Evolutionary conservation across 30 jellyfish, hydroid and myxozoan species (phyloP).

Genomic region (Morbakka virulenta): DNA sequence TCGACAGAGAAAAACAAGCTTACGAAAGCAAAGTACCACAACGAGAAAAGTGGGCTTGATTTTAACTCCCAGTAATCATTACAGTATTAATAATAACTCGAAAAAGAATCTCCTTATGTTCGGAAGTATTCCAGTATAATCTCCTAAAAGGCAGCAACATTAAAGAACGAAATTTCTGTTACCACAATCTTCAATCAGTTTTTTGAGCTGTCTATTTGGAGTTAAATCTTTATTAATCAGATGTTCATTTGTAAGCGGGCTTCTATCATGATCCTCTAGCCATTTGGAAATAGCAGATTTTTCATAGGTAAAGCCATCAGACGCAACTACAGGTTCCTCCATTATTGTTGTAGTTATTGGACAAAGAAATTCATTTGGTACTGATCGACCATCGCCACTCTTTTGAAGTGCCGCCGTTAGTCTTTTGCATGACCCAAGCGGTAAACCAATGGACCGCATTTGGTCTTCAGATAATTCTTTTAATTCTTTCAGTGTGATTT

Average conservation of each 20-base stretch:
- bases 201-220: slow-evolving; percentile 58
- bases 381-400: neutral
- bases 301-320: slow-evolving; percentile 61
- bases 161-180: no score
- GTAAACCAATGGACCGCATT: slow-evolving; percentile 33
- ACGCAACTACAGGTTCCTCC: slow-evolving; percentile 48
- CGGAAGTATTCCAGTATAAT: no score
- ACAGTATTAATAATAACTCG: no score
- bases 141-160: no score
- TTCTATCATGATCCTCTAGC: slow-evolving; percentile 22
- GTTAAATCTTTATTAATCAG: slow-evolving; percentile 16
- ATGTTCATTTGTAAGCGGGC: slow-evolving; percentile 56
- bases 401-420: slow-evolving; percentile 14
- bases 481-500: slow-evolving; percentile 29
- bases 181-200: slow-evolving; percentile 42
- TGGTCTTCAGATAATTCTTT: slow-evolving; percentile 18
- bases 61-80: no score
- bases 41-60: no score
- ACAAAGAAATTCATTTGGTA: slow-evolving; percentile 53
- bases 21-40: no score
- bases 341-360: slow-evolving; percentile 52
- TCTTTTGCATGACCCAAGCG: slow-evolving; percentile 51
- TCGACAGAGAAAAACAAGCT: no score
- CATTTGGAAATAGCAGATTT: slow-evolving; percentile 33
- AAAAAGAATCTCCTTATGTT: no score